Evolutionary conservation across 2,888 invertebrate genomes (phyloP).

Genomic region (Ptycholaimellus sp.): DNA sequence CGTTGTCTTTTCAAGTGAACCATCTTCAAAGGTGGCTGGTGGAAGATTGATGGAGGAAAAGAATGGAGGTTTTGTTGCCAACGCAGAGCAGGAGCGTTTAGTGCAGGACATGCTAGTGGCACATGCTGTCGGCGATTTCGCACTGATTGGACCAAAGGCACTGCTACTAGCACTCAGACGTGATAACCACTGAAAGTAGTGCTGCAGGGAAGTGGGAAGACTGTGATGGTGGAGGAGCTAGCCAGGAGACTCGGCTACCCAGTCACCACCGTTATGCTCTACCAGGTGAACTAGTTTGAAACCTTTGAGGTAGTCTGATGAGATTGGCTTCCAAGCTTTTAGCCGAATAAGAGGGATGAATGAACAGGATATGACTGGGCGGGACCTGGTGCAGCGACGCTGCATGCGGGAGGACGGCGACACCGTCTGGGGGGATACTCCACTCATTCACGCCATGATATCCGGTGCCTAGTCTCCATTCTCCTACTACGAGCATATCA

Average conservation of each 20-base stretch:
- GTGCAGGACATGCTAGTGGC: constrained; percentile 52
- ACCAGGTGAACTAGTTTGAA: constrained; percentile 36
- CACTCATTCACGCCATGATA: constrained; percentile 60
- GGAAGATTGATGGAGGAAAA: too few species aligned
- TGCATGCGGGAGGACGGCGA: constrained; percentile 64
- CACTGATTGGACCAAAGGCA: constrained; percentile 53
- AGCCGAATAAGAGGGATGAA: not conserved
- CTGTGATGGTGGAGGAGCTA: constrained; percentile 49
- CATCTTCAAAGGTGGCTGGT: too few species aligned
- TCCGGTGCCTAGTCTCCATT: not conserved
- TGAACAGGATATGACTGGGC: constrained; percentile 65
- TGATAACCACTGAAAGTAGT: too few species aligned
- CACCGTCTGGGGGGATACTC: constrained; percentile 75
- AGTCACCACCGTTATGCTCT: constrained; percentile 64
- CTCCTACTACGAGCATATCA: not conserved
- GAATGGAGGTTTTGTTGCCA: constrained; percentile 37
- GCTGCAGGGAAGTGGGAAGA: constrained; percentile 60
- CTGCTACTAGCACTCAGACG: not conserved
- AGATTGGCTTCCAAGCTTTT: not conserved
- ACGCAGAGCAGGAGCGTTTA: constrained; percentile 51
- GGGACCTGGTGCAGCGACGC: constrained; percentile 74
- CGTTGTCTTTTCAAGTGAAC: too few species aligned
- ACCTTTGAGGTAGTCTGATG: not conserved
- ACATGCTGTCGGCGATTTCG: constrained; percentile 55
- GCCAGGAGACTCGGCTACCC: constrained; percentile 51